phyloP scores from a whole-genome alignment of 2,888 invertebrate species.

The Molanna angustata region DNA sequence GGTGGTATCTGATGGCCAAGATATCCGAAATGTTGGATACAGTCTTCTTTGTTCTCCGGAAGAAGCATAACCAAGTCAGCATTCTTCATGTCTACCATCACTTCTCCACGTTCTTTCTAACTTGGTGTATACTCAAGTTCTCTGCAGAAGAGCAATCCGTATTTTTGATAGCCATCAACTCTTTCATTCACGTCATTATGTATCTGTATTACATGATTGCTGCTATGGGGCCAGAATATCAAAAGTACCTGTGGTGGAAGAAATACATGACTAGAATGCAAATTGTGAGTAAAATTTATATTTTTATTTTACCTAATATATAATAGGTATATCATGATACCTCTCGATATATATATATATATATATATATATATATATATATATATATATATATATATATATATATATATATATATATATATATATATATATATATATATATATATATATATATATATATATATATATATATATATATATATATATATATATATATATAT shows the following conservation, averaged over 20 bases:
- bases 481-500: too few relatives aligned
- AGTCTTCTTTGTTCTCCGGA: constrained; percentile 79
- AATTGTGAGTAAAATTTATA: constrained; percentile 62
- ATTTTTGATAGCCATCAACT: constrained; percentile 82
- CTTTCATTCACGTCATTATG: constrained; percentile 83
- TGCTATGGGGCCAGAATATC: constrained; percentile 80
- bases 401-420: too few relatives aligned
- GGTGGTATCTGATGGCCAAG: constrained; percentile 90
- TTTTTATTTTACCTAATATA: too few relatives aligned
- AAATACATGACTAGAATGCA: constrained; percentile 83
- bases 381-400: too few relatives aligned
- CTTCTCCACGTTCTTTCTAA: constrained; percentile 72
- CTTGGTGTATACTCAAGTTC: constrained; percentile 75
- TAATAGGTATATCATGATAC: too few relatives aligned
- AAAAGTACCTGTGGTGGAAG: constrained; percentile 89
- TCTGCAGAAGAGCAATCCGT: constrained; percentile 83
- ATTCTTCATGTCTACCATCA: constrained; percentile 85
- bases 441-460: too few relatives aligned
- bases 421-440: too few relatives aligned
- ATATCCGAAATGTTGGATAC: constrained; percentile 86
- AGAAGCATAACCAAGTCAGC: constrained; percentile 83
- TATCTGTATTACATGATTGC: constrained; percentile 84
- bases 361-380: too few relatives aligned
- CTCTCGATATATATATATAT: too few relatives aligned
- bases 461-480: too few relatives aligned